Percentiles rank a stretch among this genome's conserved stretches.
Conservation (phyloP, 2,113 vertebrate genomes). For the Centropristis striata region DNA sequence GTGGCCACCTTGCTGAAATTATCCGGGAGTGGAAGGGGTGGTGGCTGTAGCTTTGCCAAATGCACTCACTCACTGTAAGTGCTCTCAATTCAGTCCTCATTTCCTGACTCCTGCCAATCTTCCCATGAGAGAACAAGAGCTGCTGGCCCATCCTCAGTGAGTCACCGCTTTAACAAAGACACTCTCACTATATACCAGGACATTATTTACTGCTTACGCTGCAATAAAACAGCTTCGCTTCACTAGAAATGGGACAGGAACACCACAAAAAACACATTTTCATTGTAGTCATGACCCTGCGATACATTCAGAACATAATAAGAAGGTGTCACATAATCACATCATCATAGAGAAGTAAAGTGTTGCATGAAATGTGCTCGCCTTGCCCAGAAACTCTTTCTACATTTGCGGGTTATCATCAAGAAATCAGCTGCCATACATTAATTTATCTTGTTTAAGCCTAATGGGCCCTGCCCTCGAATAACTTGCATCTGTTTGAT, state of each 20-base stretch:
- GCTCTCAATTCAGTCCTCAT: conserved; percentile 57
- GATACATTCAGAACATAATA: background rate
- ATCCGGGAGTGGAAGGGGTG: conserved; percentile 28
- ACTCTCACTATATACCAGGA: conserved; percentile 7
- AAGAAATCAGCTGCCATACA: background rate
- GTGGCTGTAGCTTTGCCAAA: conserved; percentile 60
- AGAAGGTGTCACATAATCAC: background rate
- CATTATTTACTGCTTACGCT: conserved; percentile 38
- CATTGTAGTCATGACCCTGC: background rate
- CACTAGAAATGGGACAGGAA: conserved; percentile 12
- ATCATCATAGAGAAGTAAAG: background rate
- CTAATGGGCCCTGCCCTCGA: background rate
- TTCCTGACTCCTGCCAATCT: conserved; percentile 68
- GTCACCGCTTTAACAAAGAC: conserved; percentile 45
- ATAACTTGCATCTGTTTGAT: background rate
- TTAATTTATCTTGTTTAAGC: background rate
- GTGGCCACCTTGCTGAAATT: conserved; percentile 50
- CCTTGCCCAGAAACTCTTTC: background rate
- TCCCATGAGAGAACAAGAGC: conserved; percentile 38
- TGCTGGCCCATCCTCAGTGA: conserved; percentile 36
- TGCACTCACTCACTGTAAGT: conserved; percentile 63
- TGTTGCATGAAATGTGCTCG: background rate
- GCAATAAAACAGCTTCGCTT: conserved; percentile 34
- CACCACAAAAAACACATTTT: conserved; percentile 2
- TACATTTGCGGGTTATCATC: background rate